Percentiles rank a stretch among this genome's conserved stretches.
Evolutionary conservation across 2,797 vertebrate species (phyloP).

Genomic region (Ciconia nigra): DNA sequence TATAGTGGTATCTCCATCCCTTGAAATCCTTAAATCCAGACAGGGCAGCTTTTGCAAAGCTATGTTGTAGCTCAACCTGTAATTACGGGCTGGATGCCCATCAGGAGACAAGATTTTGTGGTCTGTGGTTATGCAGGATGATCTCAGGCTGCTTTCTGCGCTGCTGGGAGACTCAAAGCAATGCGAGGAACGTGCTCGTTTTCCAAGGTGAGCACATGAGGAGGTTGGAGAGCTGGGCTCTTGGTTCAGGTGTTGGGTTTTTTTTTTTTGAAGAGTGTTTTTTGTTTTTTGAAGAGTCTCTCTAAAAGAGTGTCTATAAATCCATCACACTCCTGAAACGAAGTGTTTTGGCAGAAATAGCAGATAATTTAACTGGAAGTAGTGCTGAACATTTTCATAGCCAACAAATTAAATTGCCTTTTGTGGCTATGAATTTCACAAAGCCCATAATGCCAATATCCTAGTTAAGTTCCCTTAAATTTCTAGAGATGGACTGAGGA

Average conservation of each 20-base stretch:
- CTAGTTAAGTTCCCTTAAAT: not conserved
- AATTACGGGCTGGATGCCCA: not conserved
- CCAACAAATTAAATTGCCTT: not conserved
- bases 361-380: not conserved
- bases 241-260: not conserved
- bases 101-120: not conserved
- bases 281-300: not conserved
- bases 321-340: not conserved
- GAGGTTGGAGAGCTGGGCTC: not conserved
- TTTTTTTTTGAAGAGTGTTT: not conserved
- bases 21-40: not conserved
- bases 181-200: rapidly evolving
- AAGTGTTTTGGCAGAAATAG: not conserved
- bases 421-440: not conserved
- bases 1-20: not conserved
- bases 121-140: not conserved
- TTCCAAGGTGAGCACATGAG: not conserved
- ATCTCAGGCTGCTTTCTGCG: not conserved
- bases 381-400: not conserved
- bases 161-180: not conserved
- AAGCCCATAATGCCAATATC: not conserved
- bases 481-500: not conserved
- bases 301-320: not conserved
- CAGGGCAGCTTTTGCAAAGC: not conserved
- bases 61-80: not conserved